phyloP scores from a whole-genome alignment of 2,113 vertebrate genomes.

The Plectropomus leopardus region DNA sequence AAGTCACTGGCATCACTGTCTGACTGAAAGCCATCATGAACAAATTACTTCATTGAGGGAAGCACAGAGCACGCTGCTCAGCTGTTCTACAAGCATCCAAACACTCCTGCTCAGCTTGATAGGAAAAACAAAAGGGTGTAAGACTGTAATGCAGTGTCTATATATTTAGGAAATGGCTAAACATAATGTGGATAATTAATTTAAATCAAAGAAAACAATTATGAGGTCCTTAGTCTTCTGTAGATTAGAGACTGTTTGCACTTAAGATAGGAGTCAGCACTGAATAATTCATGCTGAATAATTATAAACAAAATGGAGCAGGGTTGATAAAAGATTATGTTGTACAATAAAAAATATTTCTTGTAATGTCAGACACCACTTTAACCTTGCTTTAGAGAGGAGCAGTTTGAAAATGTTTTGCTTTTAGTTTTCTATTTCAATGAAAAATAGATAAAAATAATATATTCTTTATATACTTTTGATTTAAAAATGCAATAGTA shows the following conservation, averaged over 20 bases:
- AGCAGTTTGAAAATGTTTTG: slow-evolving; percentile 11
- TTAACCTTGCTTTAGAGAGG: slow-evolving; percentile 1
- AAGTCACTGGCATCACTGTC: slow-evolving; percentile 72
- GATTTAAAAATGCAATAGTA: background rate
- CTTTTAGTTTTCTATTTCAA: background rate
- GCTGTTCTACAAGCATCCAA: slow-evolving; percentile 28
- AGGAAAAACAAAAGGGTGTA: slow-evolving; percentile 6
- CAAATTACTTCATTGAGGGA: slow-evolving; percentile 68
- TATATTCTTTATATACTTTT: background rate
- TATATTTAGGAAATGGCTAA: slow-evolving; percentile 69
- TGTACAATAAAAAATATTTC: slow-evolving; percentile 36
- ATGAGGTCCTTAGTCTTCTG: slow-evolving; percentile 67
- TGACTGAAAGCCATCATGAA: slow-evolving; percentile 68
- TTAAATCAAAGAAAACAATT: slow-evolving; percentile 77
- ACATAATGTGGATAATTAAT: slow-evolving; percentile 76
- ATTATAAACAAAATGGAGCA: slow-evolving; percentile 66
- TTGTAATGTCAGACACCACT: slow-evolving; percentile 34
- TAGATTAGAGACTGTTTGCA: slow-evolving; percentile 75
- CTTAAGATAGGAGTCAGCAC: slow-evolving; percentile 52
- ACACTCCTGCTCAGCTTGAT: slow-evolving; percentile 26
- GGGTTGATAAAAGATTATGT: slow-evolving; percentile 44
- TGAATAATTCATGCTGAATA: slow-evolving; percentile 77
- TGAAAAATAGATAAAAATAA: background rate
- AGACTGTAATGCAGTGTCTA: slow-evolving; percentile 58
- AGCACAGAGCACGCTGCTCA: slow-evolving; percentile 31